Base-by-base conservation (phyloP, 2,113 vertebrate species). In the Amphiprion percula region DNA sequence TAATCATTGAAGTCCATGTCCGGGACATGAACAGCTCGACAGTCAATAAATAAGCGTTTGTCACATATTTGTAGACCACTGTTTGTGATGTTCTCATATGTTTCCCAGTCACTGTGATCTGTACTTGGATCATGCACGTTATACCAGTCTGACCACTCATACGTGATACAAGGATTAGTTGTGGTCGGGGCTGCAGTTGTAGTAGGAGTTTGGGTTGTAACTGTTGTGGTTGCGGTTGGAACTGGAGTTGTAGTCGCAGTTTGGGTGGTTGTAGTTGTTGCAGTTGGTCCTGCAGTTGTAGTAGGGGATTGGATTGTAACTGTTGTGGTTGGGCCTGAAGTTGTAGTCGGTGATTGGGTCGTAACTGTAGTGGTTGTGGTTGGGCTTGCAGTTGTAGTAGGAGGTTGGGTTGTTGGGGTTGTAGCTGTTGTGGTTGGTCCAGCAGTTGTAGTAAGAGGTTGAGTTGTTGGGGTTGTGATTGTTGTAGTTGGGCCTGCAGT, bases 61-160 rank as follows among this genome's bases (percentile, higher is more conserved):
- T 69, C 0, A 17, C 90, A 92, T 17, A 92, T 83, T 16, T 58
- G 0, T 10, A 10, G 6, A 10, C 77, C 78, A 67, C 28, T 82
- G 4, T 87, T 63, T 68, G 15, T 88, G 15, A 92, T 87, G 68
- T 88, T 92, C 23, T 90, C 54, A 5, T 92, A 92, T 26, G 88
- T 92, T 75, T 92, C 90, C 83, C 65, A 89, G 80, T 92, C 90
- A 84, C 16, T 90, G 16, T 68, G 26, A 37, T 90, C 89, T 0
- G 0, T 1, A 1, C 0, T 0, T 23, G 88, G 53, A 14, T 82
- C 0, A 65, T 92, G 49, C 0, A 84, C 89, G 68, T 92, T 19
- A 67, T 82, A 92, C 89, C 89, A 92, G 0, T 83, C 80, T 53
- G 91, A 68, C 91, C 91, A 92, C 0, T 70, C 58, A 77, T 89